Conservation (phyloP, 2,797 vertebrate genomes). For the Amphiprion clarkii region DNA sequence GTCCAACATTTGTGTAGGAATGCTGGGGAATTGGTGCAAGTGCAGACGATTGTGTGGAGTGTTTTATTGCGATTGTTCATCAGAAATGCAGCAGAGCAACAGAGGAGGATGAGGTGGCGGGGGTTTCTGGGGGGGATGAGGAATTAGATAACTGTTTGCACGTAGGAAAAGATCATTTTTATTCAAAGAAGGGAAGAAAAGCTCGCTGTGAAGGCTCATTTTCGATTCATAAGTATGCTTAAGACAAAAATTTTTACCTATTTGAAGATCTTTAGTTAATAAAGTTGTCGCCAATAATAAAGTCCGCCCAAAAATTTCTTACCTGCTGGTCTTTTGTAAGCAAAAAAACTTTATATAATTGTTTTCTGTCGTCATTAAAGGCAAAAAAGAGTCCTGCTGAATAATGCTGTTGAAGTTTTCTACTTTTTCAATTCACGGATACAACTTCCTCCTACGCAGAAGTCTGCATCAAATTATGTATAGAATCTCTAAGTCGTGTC, state of each 20-base stretch:
- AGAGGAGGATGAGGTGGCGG: neutral
- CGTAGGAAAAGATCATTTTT: neutral
- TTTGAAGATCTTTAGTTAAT: neutral
- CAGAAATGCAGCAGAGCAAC: conserved; percentile 30
- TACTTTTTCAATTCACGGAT: too few relatives aligned
- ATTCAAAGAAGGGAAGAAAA: conserved; percentile 6
- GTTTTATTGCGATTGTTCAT: conserved; percentile 37
- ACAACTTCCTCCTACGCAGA: too few relatives aligned
- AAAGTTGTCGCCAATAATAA: too few relatives aligned
- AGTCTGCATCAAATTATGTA: too few relatives aligned
- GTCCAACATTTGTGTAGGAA: conserved; percentile 35
- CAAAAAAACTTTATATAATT: too few relatives aligned
- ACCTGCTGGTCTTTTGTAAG: too few relatives aligned
- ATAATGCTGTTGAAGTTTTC: too few relatives aligned
- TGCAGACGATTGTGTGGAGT: conserved; percentile 33
- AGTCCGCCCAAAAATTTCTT: too few relatives aligned
- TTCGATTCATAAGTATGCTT: too few relatives aligned
- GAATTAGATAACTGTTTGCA: conserved; percentile 17
- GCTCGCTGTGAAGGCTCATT: neutral
- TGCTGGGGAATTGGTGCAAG: conserved; percentile 46
- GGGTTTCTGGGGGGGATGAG: neutral
- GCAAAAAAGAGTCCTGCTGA: too few relatives aligned
- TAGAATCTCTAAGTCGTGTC: too few relatives aligned
- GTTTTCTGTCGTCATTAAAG: too few relatives aligned
- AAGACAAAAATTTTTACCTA: neutral